These are phyloP conservation scores for Tuberolachnus salignus DNA, from an alignment of 2,888 invertebrate genomes.

Conservation along the genomic window DNA sequence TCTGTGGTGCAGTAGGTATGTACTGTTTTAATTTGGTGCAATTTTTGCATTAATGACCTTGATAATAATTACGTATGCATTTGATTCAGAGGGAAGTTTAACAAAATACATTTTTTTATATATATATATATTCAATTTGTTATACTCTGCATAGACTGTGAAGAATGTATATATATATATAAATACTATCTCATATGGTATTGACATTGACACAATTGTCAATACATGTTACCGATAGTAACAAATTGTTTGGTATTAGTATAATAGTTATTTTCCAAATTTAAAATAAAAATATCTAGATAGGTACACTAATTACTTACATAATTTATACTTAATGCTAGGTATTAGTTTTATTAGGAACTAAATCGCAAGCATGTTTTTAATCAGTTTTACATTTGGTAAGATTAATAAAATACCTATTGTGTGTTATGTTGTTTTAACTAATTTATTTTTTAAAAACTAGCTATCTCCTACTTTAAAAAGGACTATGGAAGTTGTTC, in stretches of 20 bases:
- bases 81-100: not conserved
- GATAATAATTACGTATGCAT: conserved; percentile 27
- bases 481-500: too few species aligned
- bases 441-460: too few species aligned
- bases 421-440: too few species aligned
- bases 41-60: conserved; percentile 17
- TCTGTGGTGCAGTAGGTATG: too few species aligned
- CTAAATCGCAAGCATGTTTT: not conserved
- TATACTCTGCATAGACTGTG: not conserved
- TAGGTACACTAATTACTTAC: not conserved
- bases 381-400: too few species aligned
- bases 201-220: conserved; percentile 32
- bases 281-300: too few species aligned
- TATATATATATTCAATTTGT: conserved; percentile 28
- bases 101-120: conserved; percentile 17
- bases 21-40: not conserved
- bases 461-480: too few species aligned
- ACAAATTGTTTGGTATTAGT: too few species aligned
- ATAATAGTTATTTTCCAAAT: too few species aligned
- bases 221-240: not conserved
- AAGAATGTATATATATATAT: not conserved
- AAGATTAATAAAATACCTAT: not conserved
- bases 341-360: not conserved
- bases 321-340: too few species aligned
- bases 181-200: too few species aligned